A percentile compares a stretch with the other conserved stretches of the same genome.
Evolutionary conservation across 1,140 invertebrate species (phyloP).

Genomic region (Macrocentrus cingulum): DNA sequence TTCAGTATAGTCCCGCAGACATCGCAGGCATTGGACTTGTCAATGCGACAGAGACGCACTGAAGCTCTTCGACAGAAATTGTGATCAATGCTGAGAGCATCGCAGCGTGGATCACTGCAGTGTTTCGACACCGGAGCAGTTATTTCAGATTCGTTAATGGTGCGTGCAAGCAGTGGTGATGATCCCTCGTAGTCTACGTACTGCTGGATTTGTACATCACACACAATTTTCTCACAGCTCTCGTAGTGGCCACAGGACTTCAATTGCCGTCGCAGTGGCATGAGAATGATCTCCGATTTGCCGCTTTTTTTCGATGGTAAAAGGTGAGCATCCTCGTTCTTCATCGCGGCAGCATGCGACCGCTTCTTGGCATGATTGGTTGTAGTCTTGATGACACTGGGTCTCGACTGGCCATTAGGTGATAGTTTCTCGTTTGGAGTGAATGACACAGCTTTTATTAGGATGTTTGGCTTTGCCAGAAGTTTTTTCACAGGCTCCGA

Average conservation of each 20-base stretch:
- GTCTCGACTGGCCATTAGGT: background rate
- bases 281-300: conserved; percentile 48
- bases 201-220: conserved; percentile 46
- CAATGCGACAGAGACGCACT: conserved; percentile 40
- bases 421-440: conserved; percentile 20
- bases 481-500: conserved; percentile 48
- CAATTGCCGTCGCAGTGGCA: conserved; percentile 38
- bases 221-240: conserved; percentile 48
- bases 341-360: no score
- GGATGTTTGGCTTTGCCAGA: conserved; percentile 50
- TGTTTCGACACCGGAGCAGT: conserved; percentile 46
- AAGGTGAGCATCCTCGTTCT: conserved; percentile 34
- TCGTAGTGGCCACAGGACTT: conserved; percentile 50
- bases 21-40: conserved; percentile 42
- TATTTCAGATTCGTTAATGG: conserved; percentile 46
- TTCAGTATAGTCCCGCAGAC: conserved; percentile 44
- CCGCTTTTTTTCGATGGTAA: conserved; percentile 47
- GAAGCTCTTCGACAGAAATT: conserved; percentile 46
- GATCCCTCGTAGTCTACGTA: conserved; percentile 40
- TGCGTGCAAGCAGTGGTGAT: conserved; percentile 43
- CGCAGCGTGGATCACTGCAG: conserved; percentile 43
- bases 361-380: no score
- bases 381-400: background rate
- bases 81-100: conserved; percentile 53
- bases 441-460: conserved; percentile 39